Base-by-base conservation (phyloP, 1,140 invertebrate genomes). In the Chironomus tepperi region DNA sequence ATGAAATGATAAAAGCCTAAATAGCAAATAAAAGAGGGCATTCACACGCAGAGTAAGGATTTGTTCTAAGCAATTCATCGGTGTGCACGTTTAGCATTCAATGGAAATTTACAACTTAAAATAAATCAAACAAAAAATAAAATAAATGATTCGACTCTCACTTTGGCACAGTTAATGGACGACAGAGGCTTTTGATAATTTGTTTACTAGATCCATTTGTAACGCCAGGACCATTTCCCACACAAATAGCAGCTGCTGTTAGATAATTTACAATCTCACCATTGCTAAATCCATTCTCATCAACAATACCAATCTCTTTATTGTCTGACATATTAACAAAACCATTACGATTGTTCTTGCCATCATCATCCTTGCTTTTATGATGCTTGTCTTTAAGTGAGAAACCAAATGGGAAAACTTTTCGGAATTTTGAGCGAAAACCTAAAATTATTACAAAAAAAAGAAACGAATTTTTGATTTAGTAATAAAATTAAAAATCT, bases 121-220 rank as follows among this genome's bases (percentile, higher is more conserved):
- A 34, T 34, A 21, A 70, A 70, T 19, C n/a, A 70, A 70, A 19
- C 16, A 70, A 70, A 57, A 57, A 57, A 15, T 15, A 57, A 57
- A 15, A 34, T 34, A 34, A 34, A 34, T 34, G n/a, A 2, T 57
- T 57, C n/a, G 65, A 21, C 65, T 21, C 74, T 72, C 42, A 72
- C 64, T 75, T 75, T 75, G 74, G 74, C 74, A 75, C 74, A 18
- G 65, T 21, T 12, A 75, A 73, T 43, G 65, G 74, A n/a, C 70
- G 42, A 42, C 24, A 24, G n/a, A 75, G 16, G 24, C 65, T 75
- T 43, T 70, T 75, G 9, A 74, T 21, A 10, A 74, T 18, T 73
- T 75, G 65, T 19, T 57, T 42, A 21, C 42, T 72, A 19, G 47
- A 43, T 72, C 43, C 64, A 42, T 43, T 70, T 43, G 47, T 57